Base-by-base conservation (phyloP, 1,140 invertebrate species). In the Pararge aegeria region DNA sequence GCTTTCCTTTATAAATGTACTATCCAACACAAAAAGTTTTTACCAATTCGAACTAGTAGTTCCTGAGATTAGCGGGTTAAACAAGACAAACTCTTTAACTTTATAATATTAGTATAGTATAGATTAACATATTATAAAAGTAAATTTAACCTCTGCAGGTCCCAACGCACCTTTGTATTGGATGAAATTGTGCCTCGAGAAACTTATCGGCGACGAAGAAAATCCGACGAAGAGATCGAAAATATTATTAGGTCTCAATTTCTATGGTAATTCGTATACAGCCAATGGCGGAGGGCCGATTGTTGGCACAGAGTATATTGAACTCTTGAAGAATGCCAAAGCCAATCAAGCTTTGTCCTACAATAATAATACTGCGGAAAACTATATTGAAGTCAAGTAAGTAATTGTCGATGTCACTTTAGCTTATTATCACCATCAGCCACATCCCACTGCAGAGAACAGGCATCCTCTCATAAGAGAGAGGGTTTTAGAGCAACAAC, bases 191-290 rank as follows among this genome's bases (percentile, higher is more conserved):
- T 97, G 96, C 76, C 91, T 98, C 2, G 93, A 95, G 75, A 91
- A 91, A 48, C 88, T 98, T 61, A 92, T 93, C 16, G 93, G 94
- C 5, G 87, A 92, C 57, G 91, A 93, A 40, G 87, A 90, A 6
- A 81, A 86, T 44, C 81, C 88, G 30, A 85, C 90, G 15, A 93
- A 93, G 66, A 90, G 96, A 51, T 74, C 89, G 5, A 96, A 98
- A 90, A 95, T 98, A 51, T 89, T 98, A 24, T 79, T 98, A 56
- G 98, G 98, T 5, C 77, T 98, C 1, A 99, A 98, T 90, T 97
- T 98, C 87, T 99, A 98, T 91, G 97, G 98, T 5, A 95, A 97
- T 81, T 95, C 96, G 71, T 98, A 96, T 75, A 95, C 94, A 0
- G 91, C 93, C 0, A 93, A 94, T 66, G 95, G 94, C 15, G 94